Evolutionary conservation across 2,888 invertebrate species (phyloP), one percentile per base, ranked within the genome.

Genomic region (Lochmaea capreae): DNA sequence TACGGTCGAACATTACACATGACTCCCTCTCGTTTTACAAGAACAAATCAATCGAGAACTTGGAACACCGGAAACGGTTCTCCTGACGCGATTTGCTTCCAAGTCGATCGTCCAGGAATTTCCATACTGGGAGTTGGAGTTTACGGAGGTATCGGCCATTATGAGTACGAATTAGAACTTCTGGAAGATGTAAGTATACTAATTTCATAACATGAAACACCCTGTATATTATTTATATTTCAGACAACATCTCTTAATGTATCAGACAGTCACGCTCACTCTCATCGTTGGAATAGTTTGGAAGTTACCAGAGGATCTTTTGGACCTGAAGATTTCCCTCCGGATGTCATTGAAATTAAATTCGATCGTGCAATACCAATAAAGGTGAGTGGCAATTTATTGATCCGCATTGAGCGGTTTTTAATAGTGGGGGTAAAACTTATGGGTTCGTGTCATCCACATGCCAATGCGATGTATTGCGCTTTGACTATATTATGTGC

Each of bases 51-150:
- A 79, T 93, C 94, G 65, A 92, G 97, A 61, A 95, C 95, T 0
- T 99, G 99, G 99, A 98, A 98, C 86, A 97, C 98, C 0, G 97
- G 98, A 4, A 97, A 97, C 86, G 98, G 98, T 43, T 97, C 97
- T 11, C 97, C 98, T 0, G 99, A 99, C 88, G 98, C 98, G 0
- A 95, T 99, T 82, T 96, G 96, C 83, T 97, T 98, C 84, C 93
- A 94, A 49, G 97, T 98, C 11, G 98, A 99, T 88, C 90, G 94
- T 22, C 90, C 94, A 0, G 98, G 98, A 2, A 92, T 98, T 63
- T 92, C 95, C 33, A 91, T 99, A 57, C 95, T 95, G 42, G 99
- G 98, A 0, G 95, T 95, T 4, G 94, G 94, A 81, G 93, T 98
- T 43, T 99, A 96, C 85, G 95, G 95, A 0, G 98, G 98, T 0